Evolutionary conservation across 1,140 invertebrate species (phyloP), one percentile per base, ranked within the genome.

Genomic region (Platyscapa corneri): DNA sequence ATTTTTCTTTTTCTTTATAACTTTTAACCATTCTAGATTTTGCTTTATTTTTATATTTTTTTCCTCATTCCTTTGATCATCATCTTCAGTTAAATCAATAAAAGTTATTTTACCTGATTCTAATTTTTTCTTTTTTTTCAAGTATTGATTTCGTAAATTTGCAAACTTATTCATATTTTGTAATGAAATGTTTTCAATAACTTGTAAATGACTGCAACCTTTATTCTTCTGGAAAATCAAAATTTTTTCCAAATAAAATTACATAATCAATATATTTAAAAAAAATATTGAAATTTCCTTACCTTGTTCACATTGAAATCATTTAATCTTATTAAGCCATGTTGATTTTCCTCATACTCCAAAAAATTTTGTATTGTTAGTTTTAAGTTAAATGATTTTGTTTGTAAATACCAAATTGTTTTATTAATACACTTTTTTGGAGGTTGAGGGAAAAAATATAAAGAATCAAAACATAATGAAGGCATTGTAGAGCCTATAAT

Each of bases 41-140:
- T 70, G 87, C 74, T 86, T 82, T 64, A 53, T 84, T 70, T 77
- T 89, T 65, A 85, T 83, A 30, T 65, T 80, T 53, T 85, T 89
- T 74, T 88, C n/a, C 39, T 88, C 79, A 18, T 84, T 77, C 27
- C 5, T 85, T 81, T 84, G 74, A 27, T 91, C 88, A 42, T 90
- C 87, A 23, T 91, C 91, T 39, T 82, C 76, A 34, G 89, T 90
- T 83, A 93, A 87, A 88, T 91, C 90, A 79, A 92, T 92, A n/a
- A 90, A 82, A 60, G 89, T 87, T 37, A 88, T 72, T 83, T 91
- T 86, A 16, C 83, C 83, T 37, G 86, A 42, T 75, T 89, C 89
- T 53, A 87, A 70, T 70, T 88, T 90, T 74, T 74, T 78, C 39
- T 86, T 88, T 85, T 60, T 88, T 82, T n/a, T 75, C 37, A 75